Percentiles rank a stretch among this genome's conserved stretches.
Evolutionary conservation across 2,888 invertebrate genomes (phyloP).

Genomic region (Anoplius nigerrimus): DNA sequence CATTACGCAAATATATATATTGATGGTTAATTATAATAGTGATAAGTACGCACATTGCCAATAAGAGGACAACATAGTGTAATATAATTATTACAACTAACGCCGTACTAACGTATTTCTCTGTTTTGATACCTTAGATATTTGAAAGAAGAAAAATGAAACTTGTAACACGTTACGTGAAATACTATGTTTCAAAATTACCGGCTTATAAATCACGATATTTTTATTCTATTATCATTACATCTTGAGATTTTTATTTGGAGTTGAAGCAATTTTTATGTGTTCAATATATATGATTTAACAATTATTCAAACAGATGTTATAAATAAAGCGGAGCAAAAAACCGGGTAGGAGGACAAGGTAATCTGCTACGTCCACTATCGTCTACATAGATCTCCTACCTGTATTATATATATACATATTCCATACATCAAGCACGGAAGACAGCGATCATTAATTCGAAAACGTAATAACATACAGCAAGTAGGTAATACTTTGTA

Average conservation of each 20-base stretch:
- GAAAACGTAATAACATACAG: slow-evolving; percentile 20
- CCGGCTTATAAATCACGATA: not conserved
- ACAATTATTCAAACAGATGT: not conserved
- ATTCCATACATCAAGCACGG: slow-evolving; percentile 44
- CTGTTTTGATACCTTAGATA: slow-evolving; percentile 23
- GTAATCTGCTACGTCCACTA: slow-evolving; percentile 3
- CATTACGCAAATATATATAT: slow-evolving; percentile 4
- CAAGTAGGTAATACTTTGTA: slow-evolving; percentile 26
- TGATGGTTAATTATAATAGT: slow-evolving; percentile 14
- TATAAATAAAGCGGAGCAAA: not conserved
- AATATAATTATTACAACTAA: slow-evolving; percentile 32
- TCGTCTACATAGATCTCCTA: slow-evolving; percentile 4
- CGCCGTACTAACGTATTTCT: slow-evolving; percentile 21
- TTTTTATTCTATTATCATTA: not conserved
- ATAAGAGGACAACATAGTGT: slow-evolving; percentile 24
- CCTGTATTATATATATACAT: slow-evolving; percentile 34
- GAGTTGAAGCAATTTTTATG: not conserved
- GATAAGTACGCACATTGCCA: slow-evolving; percentile 21
- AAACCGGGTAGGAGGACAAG: not conserved
- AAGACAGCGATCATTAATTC: slow-evolving; percentile 43
- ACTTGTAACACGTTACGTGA: not conserved
- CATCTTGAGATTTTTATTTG: not conserved
- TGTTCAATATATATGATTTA: not conserved
- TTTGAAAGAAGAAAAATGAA: slow-evolving; percentile 46
- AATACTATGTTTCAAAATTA: not conserved